A percentile compares a stretch with the other conserved stretches of the same genome.
Conservation (phyloP, 2,113 vertebrate species). For the Heterocephalus glaber region DNA sequence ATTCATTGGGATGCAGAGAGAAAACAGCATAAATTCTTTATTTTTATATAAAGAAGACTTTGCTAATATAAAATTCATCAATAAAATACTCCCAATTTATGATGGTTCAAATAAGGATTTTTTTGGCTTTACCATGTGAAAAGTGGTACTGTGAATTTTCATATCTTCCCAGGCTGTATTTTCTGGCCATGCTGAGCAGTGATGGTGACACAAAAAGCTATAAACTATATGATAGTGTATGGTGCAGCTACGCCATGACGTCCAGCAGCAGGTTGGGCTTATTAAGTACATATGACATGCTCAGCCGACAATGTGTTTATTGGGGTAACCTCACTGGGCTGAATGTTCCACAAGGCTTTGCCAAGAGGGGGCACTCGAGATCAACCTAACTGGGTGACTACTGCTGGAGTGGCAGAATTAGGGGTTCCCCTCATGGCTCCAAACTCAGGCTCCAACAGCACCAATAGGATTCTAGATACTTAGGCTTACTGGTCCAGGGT, state of each 20-base stretch:
- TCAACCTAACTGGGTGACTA: background rate
- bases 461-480: background rate
- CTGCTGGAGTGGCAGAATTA: background rate
- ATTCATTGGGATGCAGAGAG: background rate
- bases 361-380: background rate
- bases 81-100: background rate
- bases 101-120: background rate
- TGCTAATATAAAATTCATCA: background rate
- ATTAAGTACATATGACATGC: background rate
- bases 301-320: background rate
- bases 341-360: background rate
- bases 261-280: background rate
- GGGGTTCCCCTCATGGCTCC: background rate
- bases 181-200: background rate
- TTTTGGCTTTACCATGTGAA: background rate
- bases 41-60: conserved; percentile 26
- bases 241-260: too few relatives aligned
- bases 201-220: background rate
- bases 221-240: too few relatives aligned
- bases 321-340: background rate
- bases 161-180: background rate
- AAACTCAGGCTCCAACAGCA: background rate
- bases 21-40: background rate
- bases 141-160: background rate
- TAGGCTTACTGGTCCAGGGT: background rate